Evolutionary conservation across 1,140 invertebrate species (phyloP).

Genomic region (Leucophenga varia): DNA sequence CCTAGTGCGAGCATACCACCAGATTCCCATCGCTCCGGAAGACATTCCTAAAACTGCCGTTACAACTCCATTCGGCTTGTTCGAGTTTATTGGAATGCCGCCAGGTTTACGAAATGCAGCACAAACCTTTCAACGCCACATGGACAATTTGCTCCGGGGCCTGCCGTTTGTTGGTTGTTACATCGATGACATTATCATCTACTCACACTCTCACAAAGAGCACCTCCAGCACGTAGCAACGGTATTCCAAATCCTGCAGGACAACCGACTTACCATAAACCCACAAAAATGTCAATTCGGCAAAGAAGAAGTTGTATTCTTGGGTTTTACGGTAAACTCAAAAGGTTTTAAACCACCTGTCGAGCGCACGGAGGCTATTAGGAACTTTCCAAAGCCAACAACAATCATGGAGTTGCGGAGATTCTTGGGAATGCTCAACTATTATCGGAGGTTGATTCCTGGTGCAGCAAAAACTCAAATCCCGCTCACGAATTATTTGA

Average conservation of each 20-base stretch:
- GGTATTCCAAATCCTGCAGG: too few relatives aligned
- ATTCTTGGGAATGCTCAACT: neutral
- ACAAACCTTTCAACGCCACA: conserved; percentile 12
- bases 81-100: conserved; percentile 34
- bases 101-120: conserved; percentile 36
- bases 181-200: neutral
- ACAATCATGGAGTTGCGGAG: neutral
- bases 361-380: conserved; percentile 7
- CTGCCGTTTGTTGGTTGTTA: conserved; percentile 22
- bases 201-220: neutral
- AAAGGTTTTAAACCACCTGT: neutral
- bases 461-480: conserved; percentile 19
- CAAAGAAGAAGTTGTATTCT: too few relatives aligned
- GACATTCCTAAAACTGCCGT: conserved; percentile 53
- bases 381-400: conserved; percentile 1
- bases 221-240: too few relatives aligned
- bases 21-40: conserved; percentile 38
- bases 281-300: too few relatives aligned
- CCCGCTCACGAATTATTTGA: conserved; percentile 20
- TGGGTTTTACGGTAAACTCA: too few relatives aligned
- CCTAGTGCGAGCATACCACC: conserved; percentile 58
- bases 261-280: too few relatives aligned
- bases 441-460: conserved; percentile 1
- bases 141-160: conserved; percentile 4
- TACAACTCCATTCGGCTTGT: conserved; percentile 44